These are phyloP conservation scores for Trematomus bernacchii DNA, from an alignment of 2,797 vertebrate species.

Conservation along the genomic window DNA sequence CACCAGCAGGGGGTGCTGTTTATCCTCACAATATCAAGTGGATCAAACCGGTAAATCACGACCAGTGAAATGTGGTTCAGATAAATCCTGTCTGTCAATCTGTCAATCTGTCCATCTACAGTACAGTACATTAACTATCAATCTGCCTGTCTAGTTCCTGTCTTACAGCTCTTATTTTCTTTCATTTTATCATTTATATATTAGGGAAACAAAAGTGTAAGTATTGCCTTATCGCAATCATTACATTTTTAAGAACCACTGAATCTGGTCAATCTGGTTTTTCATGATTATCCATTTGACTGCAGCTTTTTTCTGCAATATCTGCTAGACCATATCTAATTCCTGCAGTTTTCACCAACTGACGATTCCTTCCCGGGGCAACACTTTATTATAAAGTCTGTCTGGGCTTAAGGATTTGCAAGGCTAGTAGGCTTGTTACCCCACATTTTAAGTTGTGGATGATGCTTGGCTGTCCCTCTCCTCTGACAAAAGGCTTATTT, in stretches of 20 bases:
- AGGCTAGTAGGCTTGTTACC: constrained; percentile 48
- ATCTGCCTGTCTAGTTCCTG: not conserved
- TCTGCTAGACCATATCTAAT: not conserved
- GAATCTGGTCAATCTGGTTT: not conserved
- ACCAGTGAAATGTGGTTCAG: constrained; percentile 21
- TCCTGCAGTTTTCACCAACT: constrained; percentile 17
- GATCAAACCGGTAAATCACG: constrained; percentile 12
- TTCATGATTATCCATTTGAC: not conserved
- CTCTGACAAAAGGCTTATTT: constrained; percentile 54
- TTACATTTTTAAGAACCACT: not conserved
- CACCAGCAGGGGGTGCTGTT: constrained; percentile 70
- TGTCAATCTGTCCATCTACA: not conserved
- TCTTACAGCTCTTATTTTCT: not conserved
- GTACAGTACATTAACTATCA: not conserved
- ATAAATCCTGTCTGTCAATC: constrained; percentile 37
- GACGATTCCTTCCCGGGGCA: constrained; percentile 21
- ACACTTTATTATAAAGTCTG: constrained; percentile 43
- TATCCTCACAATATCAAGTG: constrained; percentile 55
- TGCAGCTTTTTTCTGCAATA: constrained; percentile 1
- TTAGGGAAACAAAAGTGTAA: not conserved
- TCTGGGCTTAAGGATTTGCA: constrained; percentile 35
- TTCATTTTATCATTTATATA: constrained; percentile 3
- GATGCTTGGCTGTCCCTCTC: constrained; percentile 43
- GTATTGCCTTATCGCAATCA: not conserved
- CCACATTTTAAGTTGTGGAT: constrained; percentile 44